Base-by-base conservation (phyloP, 2,113 vertebrate species). In the Rhinogobius similis region DNA sequence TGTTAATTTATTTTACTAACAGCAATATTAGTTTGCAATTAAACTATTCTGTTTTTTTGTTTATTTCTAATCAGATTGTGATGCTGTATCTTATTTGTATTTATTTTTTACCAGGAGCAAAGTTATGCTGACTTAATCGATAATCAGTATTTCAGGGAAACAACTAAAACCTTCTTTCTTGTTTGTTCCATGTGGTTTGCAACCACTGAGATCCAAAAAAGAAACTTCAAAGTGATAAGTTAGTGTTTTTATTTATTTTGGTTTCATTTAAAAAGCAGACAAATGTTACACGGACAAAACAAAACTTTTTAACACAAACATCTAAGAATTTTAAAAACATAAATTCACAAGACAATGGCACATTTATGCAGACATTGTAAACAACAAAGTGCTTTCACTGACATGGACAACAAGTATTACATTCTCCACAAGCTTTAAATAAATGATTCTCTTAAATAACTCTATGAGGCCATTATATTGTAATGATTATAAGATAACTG, bases 171-270 rank as follows among this genome's bases (percentile, higher is more conserved):
- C 5, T 48, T 48, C 20, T 20, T n/a, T 20, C 20, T 48, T 48
- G 1, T 44, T 12, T 16, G 11, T 44, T 13, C 12, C 13, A 16
- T 50, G 50, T 52, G 48, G 4, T 24, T 53, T 13, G 3, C 10
- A 24, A 3, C n/a, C n/a, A 10, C 5, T 55, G 52, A 55, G 12
- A 18, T 6, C 14, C 5, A 29, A 29, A 5, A 14, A 5, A 20
- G 10, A 58, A 58, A 58, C 6, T 58, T 29, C 26, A 58, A 29
- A 18, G 26, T 18, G 52, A 29, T 18, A 29, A 29, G 16, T 58
- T 58, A 58, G 55, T 58, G 24, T 58, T 29, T 58, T 58, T 56
- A 26, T 56, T 29, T 29, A 2, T 29, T 58, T 55, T 55, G 23
- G 52, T 26, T 14, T 29, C 13, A 16, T 13, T 18, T 16, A 7